Evolutionary conservation across 2,113 vertebrate genomes (phyloP).

Genomic region (Mustelus asterias): DNA sequence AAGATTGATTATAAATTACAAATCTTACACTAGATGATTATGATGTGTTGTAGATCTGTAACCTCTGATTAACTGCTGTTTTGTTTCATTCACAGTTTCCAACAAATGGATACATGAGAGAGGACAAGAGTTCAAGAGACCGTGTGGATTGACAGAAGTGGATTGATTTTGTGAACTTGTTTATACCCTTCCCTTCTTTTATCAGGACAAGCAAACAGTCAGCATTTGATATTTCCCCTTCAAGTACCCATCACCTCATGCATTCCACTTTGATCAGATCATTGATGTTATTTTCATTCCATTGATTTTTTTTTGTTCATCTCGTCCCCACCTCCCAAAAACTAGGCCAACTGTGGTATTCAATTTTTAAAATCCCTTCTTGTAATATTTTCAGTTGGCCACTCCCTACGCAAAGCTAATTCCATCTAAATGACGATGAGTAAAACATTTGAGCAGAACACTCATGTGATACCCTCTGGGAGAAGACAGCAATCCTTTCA

Average conservation of each 20-base stretch:
- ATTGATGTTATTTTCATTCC: not conserved
- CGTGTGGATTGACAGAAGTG: conserved; percentile 86
- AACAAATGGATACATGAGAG: conserved; percentile 98
- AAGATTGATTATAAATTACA: not conserved
- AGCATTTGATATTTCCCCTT: conserved; percentile 3
- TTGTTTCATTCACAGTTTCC: conserved; percentile 67
- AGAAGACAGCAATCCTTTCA: not conserved
- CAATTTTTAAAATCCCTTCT: not conserved
- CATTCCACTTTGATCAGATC: not conserved
- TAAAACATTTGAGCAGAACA: not conserved
- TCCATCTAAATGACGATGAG: not conserved
- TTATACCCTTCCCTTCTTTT: not conserved
- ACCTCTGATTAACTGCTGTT: not conserved
- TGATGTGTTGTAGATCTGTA: not conserved
- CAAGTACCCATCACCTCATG: not conserved
- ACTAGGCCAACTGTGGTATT: conserved; percentile 45
- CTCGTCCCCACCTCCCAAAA: conserved; percentile 53
- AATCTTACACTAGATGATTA: not conserved
- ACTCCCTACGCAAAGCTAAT: not conserved
- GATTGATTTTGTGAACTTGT: conserved; percentile 60
- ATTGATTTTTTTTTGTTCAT: conserved; percentile 34
- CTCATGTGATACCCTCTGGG: not conserved
- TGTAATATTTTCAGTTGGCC: not conserved
- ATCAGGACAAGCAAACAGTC: not conserved
- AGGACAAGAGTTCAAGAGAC: conserved; percentile 91